Evolutionary conservation across 1,140 invertebrate species (phyloP), one percentile per base, ranked within the genome.

Genomic region (Harpegnathos saltator): DNA sequence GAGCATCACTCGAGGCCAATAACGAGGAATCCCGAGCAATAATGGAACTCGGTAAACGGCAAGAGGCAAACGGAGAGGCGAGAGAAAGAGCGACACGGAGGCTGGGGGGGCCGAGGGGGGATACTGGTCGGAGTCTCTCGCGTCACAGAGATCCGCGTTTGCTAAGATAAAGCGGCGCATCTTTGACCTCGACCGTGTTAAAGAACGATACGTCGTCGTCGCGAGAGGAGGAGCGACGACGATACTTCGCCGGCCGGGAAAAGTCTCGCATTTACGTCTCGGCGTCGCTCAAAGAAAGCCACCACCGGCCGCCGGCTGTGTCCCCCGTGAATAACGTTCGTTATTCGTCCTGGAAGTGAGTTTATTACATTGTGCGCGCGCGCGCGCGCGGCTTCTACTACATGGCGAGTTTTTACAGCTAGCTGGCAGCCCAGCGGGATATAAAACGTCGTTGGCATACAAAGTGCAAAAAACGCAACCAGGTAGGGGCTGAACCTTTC

Each of bases 391-490:
- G 54, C 54, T 26, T n/a, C n/a, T n/a, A n/a, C n/a, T n/a, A n/a
- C n/a, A 71, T 22, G 56, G 71, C 65, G 52, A 24, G 33, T 44
- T 80, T 80, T 80, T 80, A 71, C 65, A 69, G 17, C 75, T 26
- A 48, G 52, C 17, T 38, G 68, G 52, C 17, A 24, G 68, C 19
- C 50, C 52, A 17, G 29, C 33, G 26, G 38, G 24, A 80, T 80
- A 80, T 80, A 80, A 80, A 69, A 80, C 52, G 33, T 80, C 52
- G 52, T 80, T 80, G 75, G 75, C 75, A 80, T 80, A 80, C 65
- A 69, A 71, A 80, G 65, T 58, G 52, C 52, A 80, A 80, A n/a
- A 80, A 80, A 80, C 65, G 4, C 29, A 80, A 69, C 52, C 52
- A 80, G 75, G 75, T 80, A 26, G 52, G 52, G 22, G 38, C n/a